These are phyloP conservation scores for Thamnophis sirtalis DNA, from an alignment of 2,113 vertebrate species.

Conservation along the genomic window DNA sequence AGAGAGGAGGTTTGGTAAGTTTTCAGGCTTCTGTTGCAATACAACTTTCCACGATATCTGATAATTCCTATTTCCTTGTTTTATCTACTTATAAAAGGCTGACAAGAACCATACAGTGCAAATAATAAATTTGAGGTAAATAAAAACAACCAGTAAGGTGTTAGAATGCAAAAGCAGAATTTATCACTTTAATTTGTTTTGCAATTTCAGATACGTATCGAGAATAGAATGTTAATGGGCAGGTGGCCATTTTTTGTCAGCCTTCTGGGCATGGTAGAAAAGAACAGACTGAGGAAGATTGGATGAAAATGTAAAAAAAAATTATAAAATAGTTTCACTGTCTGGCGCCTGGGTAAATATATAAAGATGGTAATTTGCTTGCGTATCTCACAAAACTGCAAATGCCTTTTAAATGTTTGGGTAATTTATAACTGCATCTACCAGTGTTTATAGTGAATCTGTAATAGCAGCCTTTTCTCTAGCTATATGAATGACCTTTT, in stretches of 20 bases:
- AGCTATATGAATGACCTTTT: neutral
- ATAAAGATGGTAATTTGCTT: neutral
- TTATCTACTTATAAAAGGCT: neutral
- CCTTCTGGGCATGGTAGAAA: neutral
- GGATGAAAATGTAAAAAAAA: neutral
- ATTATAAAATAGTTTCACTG: neutral
- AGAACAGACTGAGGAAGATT: neutral
- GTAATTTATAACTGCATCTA: neutral
- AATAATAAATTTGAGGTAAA: neutral
- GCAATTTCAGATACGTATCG: neutral
- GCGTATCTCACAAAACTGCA: neutral
- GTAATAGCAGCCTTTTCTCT: neutral
- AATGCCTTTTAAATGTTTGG: neutral
- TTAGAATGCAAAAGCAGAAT: neutral
- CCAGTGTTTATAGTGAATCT: neutral
- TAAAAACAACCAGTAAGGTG: neutral
- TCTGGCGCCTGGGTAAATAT: neutral
- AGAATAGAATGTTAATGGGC: neutral
- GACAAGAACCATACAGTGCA: neutral
- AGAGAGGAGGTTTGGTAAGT: neutral
- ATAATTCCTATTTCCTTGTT: neutral
- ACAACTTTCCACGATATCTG: neutral
- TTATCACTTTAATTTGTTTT: neutral
- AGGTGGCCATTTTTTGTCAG: neutral
- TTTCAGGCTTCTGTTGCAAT: neutral